Percentiles rank a stretch among this genome's conserved stretches.
These are phyloP conservation scores for Synergus gifuensis DNA, from an alignment of 2,888 invertebrate genomes.

Conservation along the genomic window DNA sequence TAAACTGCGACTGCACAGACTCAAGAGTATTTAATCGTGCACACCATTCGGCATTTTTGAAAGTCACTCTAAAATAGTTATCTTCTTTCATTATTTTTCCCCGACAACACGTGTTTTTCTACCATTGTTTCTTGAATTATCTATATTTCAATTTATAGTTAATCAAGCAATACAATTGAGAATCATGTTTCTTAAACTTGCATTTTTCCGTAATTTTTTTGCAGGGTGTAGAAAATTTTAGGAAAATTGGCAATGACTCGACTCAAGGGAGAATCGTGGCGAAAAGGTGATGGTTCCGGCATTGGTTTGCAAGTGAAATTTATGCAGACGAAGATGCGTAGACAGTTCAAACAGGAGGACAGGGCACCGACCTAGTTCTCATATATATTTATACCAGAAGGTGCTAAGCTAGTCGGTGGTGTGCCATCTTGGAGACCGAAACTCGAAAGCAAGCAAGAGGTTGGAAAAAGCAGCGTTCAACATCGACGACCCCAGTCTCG, in stretches of 20 bases:
- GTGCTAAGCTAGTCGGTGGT: slow-evolving; percentile 63
- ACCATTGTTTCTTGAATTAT: background rate
- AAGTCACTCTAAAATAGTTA: slow-evolving; percentile 20
- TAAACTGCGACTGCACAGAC: slow-evolving; percentile 61
- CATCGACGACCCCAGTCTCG: slow-evolving; percentile 54
- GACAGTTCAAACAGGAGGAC: slow-evolving; percentile 52
- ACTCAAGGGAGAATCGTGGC: background rate
- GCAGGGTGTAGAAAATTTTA: background rate
- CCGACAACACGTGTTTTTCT: background rate
- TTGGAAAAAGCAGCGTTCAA: slow-evolving; percentile 47
- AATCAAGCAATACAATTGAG: background rate
- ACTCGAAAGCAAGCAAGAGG: slow-evolving; percentile 45
- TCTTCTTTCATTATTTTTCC: background rate
- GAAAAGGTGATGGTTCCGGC: background rate
- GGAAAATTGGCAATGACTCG: background rate
- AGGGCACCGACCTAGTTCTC: slow-evolving; percentile 66
- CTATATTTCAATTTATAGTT: background rate
- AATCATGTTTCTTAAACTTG: background rate
- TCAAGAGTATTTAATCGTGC: slow-evolving; percentile 21
- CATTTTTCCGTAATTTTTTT: background rate
- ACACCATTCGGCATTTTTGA: slow-evolving; percentile 28
- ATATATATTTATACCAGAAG: slow-evolving; percentile 72
- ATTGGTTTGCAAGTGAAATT: slow-evolving; percentile 49
- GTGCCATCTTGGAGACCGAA: slow-evolving; percentile 59
- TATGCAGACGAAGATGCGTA: slow-evolving; percentile 49